A percentile compares a stretch with the other conserved stretches of the same genome.
phyloP scores from a whole-genome alignment of 2,797 vertebrate genomes.

The Poecilia picta region DNA sequence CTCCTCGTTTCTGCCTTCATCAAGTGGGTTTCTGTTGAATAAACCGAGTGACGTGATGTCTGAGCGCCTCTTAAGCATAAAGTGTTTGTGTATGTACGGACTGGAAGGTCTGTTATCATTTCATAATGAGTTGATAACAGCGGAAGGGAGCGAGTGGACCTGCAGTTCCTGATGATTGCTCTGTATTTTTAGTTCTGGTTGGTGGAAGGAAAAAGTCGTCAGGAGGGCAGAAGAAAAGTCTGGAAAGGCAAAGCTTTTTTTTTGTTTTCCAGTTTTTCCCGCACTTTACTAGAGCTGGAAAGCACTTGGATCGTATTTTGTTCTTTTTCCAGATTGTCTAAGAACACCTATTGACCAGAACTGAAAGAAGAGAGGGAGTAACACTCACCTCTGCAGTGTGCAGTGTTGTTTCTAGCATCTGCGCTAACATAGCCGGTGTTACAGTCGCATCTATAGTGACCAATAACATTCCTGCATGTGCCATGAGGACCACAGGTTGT shows the following conservation, averaged over 20 bases:
- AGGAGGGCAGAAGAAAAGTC: not conserved
- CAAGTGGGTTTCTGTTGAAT: not conserved
- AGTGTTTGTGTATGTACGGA: not conserved
- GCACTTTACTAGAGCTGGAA: not conserved
- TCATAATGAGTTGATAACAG: not conserved
- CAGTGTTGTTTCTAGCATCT: rapidly evolving
- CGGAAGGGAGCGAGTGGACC: not conserved
- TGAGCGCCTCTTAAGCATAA: not conserved
- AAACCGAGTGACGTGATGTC: constrained; percentile 2
- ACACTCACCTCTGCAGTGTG: constrained; percentile 55
- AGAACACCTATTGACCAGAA: not conserved
- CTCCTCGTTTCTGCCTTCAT: not conserved
- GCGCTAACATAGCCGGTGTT: constrained; percentile 31
- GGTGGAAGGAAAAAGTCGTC: not conserved
- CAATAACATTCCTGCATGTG: constrained; percentile 55
- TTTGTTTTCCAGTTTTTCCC: not conserved
- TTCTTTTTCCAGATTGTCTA: not conserved
- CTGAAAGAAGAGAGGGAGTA: not conserved
- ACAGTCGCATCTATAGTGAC: constrained; percentile 62
- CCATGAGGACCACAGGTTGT: constrained; percentile 36
- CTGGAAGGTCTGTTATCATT: not conserved
- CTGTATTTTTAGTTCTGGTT: not conserved
- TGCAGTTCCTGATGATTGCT: not conserved
- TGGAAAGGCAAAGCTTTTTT: not conserved
- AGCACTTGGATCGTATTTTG: not conserved